Base-by-base conservation (phyloP, 2,113 vertebrate species). In the Bucco capensis region DNA sequence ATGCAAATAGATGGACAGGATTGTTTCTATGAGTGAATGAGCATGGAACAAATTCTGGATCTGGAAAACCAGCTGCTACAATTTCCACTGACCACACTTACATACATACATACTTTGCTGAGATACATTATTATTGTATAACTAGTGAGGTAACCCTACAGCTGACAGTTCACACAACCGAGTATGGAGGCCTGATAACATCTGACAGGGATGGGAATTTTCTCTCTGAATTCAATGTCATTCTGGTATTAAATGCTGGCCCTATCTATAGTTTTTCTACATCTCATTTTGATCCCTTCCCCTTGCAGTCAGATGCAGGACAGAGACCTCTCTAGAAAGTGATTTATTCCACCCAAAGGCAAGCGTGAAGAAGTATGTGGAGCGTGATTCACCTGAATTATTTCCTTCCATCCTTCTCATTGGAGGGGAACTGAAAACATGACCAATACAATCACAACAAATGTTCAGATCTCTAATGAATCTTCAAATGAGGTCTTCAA, bases 331-430 rank as follows among this genome's bases (percentile, higher is more conserved):
- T 78, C n/a, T 35, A 22, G 44, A 79, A 44, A 67, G 30, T 86
- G 80, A 92, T 22, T 88, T 38, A 86, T 44, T 77, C 10, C 47
- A 56, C 74, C 27, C n/a, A 74, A 77, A 88, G n/a, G 10, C 35
- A 90, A 71, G 27, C 30, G 28, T 75, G 37, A 74, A 86, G 54
- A 65, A 66, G 3, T 64, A 62, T 47, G 19, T 33, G 66, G 18
- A 74, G 8, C 14, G 33, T 93, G 91, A 93, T 92, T 94, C 94
- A 93, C 70, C 44, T 83, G n/a, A 82, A 70, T 71, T 65, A 60
- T 71, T 84, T 67, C 17, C 11, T 86, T 81, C 53, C 8, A 81
- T 56, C 24, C 10, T 6, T 31, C 40, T 15, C 40, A 42, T 78
- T 44, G 35, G 40, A 81, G 78, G 13, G 13, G 23, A 42, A 94